Evolutionary conservation across 1,140 invertebrate genomes (phyloP).

Genomic region (Tribolium castaneum): DNA sequence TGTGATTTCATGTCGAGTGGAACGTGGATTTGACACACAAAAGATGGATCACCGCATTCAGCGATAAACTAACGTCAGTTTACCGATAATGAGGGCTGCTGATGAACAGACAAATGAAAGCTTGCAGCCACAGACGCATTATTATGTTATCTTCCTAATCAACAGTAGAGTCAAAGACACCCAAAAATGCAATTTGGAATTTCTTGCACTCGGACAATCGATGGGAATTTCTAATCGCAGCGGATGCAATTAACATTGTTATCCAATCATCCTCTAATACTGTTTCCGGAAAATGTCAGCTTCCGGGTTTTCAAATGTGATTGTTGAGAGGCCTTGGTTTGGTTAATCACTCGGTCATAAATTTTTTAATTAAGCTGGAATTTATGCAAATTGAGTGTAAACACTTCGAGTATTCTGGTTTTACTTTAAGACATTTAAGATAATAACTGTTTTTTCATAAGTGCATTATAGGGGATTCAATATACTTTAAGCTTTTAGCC

Average conservation of each 20-base stretch:
- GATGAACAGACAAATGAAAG: constrained; percentile 28
- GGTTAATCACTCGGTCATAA: background rate
- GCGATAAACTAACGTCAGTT: constrained; percentile 24
- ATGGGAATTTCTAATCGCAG: background rate
- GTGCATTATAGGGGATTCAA: background rate
- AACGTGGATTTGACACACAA: constrained; percentile 29
- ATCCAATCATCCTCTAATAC: background rate
- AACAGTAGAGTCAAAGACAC: background rate
- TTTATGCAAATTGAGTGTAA: background rate
- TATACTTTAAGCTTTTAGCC: background rate
- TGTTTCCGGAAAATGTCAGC: constrained; percentile 14
- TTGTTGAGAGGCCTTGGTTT: background rate
- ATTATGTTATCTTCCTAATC: constrained; percentile 3
- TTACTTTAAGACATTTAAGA: too few species aligned
- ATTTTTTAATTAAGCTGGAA: background rate
- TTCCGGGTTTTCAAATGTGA: background rate
- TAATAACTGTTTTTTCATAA: background rate
- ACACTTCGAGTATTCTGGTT: background rate
- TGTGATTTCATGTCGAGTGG: constrained; percentile 29
- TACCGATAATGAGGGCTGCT: constrained; percentile 28
- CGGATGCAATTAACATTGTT: constrained; percentile 27
- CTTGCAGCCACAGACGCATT: background rate
- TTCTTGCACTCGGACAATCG: background rate
- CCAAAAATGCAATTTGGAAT: background rate
- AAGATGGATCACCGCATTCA: constrained; percentile 27